Base-by-base conservation (phyloP, 1,140 invertebrate genomes). In the Geopemphigus sp. region DNA sequence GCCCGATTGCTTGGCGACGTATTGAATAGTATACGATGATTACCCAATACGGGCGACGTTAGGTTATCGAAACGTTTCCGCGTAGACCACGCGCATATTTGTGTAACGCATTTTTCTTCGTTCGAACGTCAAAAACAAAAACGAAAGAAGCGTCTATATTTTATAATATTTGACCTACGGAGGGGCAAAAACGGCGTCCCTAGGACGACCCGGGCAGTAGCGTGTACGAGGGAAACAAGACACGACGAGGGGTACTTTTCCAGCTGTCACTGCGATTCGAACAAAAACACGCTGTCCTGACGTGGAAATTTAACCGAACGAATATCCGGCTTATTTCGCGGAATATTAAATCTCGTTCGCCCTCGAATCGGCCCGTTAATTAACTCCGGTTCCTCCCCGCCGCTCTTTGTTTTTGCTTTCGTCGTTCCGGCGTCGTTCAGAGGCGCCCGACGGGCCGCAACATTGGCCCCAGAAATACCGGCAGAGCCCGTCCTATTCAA, bases 221-320 rank as follows among this genome's bases (percentile, higher is more conserved):
- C n/a, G 32, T 39, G 32, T 32, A 29, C 15, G 17, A 57, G 53
- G 14, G 57, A 22, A 73, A 53, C 47, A 53, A 47, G 47, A 53
- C 47, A 70, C 53, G 3, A 10, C n/a, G n/a, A n/a, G n/a, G 29
- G 53, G 53, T 39, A 11, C 11, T 32, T 73, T 73, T 12, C 11
- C 26, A 53, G 70, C 54, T 73, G 70, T 39, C 53, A 57, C 53
- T 32, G 8, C 24, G 5, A 73, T 73, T 56, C 12, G n/a, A n/a
- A 73, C 24, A 73, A 54, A 73, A 53, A 57, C 11, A 59, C 26
- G 14, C 11, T 8, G 15, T 29, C 3, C 15, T n/a, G n/a, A 29
- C 22, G n/a, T 26, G 19, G 15, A 39, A 39, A 72, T 17, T n/a
- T n/a, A 17, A 17, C 68, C 22, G n/a, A 64, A 66, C n/a, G 39